phyloP scores from a whole-genome alignment of 2,797 vertebrate genomes.

The Coccyzus lansbergi region DNA sequence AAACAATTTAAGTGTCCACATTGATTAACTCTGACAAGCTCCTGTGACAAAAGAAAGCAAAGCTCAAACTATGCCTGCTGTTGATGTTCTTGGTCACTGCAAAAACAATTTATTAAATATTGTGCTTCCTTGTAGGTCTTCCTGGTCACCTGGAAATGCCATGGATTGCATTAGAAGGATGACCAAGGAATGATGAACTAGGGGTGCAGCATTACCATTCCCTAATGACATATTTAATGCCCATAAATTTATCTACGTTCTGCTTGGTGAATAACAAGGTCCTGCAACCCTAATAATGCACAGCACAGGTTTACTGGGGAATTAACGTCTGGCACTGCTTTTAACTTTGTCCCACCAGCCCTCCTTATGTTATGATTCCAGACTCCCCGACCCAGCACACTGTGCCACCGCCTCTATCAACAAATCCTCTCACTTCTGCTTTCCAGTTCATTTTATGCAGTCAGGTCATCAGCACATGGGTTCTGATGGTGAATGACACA shows the following conservation, averaged over 20 bases:
- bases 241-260: too few relatives aligned
- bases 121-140: not conserved
- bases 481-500: accelerated
- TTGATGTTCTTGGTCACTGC: not conserved
- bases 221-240: not conserved
- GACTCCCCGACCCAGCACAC: not conserved
- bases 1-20: slow-evolving; percentile 48
- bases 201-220: not conserved
- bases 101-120: not conserved
- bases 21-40: slow-evolving; percentile 46
- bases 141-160: not conserved
- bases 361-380: not conserved
- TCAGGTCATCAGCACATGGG: not conserved
- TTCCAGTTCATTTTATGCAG: not conserved
- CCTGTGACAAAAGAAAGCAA: not conserved
- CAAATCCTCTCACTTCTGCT: not conserved
- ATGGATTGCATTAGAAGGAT: not conserved
- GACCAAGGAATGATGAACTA: not conserved
- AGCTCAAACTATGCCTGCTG: not conserved
- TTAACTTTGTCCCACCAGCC: not conserved
- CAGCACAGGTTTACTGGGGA: not conserved
- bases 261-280: not conserved
- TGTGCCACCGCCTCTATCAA: not conserved
- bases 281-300: not conserved
- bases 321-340: not conserved